Evolutionary conservation across 2,797 vertebrate genomes (phyloP), one percentile per base, ranked within the genome.

Genomic region (Brotula barbata): DNA sequence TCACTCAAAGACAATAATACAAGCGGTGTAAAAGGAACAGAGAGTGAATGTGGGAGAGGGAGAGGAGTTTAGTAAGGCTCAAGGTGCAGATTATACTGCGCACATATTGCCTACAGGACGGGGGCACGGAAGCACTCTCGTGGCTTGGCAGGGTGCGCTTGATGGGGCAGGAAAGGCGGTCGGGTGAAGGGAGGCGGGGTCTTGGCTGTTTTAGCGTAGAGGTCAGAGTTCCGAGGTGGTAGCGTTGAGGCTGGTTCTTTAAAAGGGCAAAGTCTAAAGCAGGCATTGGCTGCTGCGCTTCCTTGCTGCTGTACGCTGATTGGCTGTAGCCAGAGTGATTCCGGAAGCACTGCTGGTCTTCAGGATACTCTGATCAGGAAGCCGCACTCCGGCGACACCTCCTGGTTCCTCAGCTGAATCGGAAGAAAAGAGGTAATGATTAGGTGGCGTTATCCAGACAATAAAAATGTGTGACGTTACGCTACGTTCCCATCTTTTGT

Each of bases 381-480:
- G 74, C 68, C 7, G 58, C 70, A 72, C 10, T 79, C 82, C 71
- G 87, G 82, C 51, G 86, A 65, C 54, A 73, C 84, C 54, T 91
- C 90, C 70, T 88, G 89, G 48, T 75, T 85, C 78, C 90, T 94
- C 86, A 91, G 87, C 95, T 98, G 87, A 46, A 7, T 31, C 31
- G 36, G 12, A 12, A 43, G n/a, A 12, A 28, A 11, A 58, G 19
- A 5, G 34, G 13, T 11, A 28, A 28, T 4, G 25, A 5, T 4
- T 16, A 34, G 15, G 46, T 3, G 14, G n/a, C 16, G 1, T 42
- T 11, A 23, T 4, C 8, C 9, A 52, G 40, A 44, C 17, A 6
- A 37, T 22, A 8, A 57, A 53, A 59, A 10, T 15, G 9, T 50
- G 49, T 45, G 46, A 58, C 55, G 50, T n/a, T n/a, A n/a, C n/a